Evolutionary conservation across 2,888 invertebrate species (phyloP).

Genomic region (Theodoxus fluviatilis): DNA sequence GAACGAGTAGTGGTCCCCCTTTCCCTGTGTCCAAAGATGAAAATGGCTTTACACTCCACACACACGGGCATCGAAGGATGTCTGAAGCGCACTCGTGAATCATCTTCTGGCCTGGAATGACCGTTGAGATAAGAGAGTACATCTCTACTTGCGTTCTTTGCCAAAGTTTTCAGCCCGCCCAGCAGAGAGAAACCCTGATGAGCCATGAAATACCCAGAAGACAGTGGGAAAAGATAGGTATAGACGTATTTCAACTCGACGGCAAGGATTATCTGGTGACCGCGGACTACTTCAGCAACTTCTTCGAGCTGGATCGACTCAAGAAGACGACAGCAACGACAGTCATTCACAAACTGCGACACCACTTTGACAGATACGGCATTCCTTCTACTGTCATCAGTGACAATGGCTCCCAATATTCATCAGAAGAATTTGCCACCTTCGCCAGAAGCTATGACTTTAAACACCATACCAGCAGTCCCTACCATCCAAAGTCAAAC

Average conservation of each 20-base stretch:
- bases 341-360: not conserved
- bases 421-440: too few species aligned
- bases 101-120: constrained; percentile 13
- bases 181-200: not conserved
- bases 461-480: too few species aligned
- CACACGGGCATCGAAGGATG: too few species aligned
- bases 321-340: not conserved
- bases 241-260: not conserved
- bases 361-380: not conserved
- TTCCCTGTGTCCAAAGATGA: too few species aligned
- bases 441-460: too few species aligned
- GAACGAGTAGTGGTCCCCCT: too few species aligned
- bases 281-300: not conserved
- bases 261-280: not conserved
- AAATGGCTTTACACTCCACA: too few species aligned
- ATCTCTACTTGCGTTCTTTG: constrained; percentile 5
- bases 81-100: too few species aligned
- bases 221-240: not conserved
- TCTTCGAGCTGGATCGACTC: not conserved
- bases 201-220: constrained; percentile 2
- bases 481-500: too few species aligned
- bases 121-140: not conserved
- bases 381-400: too few species aligned
- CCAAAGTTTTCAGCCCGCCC: not conserved
- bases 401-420: too few species aligned